Conservation (phyloP, 2,888 invertebrate species). For the Lepeophtheirus nordmannii region DNA sequence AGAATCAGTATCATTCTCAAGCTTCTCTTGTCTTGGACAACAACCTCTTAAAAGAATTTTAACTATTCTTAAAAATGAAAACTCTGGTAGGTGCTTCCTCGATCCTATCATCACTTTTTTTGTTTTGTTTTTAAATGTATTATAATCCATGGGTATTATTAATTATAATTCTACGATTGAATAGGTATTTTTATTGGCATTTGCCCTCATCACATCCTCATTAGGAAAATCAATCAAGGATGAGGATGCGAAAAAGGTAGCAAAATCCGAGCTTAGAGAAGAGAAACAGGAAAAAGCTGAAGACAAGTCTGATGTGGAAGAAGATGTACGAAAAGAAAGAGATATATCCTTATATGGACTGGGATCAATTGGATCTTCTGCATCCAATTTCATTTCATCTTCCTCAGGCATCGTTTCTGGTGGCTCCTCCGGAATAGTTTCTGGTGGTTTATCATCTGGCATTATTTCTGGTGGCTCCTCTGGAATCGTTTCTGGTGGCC, state of each 20-base stretch:
- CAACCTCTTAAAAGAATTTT: not conserved
- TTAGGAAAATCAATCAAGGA: not conserved
- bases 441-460: not conserved
- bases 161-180: not conserved
- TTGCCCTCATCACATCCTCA: not conserved
- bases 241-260: not conserved
- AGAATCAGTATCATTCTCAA: not conserved
- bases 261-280: not conserved
- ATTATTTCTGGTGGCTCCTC: not conserved
- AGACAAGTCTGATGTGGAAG: not conserved
- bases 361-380: not conserved
- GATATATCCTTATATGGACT: not conserved
- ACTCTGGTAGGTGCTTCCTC: not conserved
- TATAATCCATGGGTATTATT: not conserved
- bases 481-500: not conserved
- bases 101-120: too few relatives aligned
- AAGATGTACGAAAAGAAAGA: not conserved
- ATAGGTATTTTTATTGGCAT: not conserved
- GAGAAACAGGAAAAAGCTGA: not conserved
- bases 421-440: not conserved
- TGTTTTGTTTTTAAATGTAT: not conserved
- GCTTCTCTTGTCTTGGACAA: not conserved
- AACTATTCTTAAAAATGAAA: not conserved
- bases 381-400: not conserved
- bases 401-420: not conserved